These are phyloP conservation scores for Drosophila heteroneura DNA, from an alignment of 2,888 invertebrate species.

Conservation along the genomic window DNA sequence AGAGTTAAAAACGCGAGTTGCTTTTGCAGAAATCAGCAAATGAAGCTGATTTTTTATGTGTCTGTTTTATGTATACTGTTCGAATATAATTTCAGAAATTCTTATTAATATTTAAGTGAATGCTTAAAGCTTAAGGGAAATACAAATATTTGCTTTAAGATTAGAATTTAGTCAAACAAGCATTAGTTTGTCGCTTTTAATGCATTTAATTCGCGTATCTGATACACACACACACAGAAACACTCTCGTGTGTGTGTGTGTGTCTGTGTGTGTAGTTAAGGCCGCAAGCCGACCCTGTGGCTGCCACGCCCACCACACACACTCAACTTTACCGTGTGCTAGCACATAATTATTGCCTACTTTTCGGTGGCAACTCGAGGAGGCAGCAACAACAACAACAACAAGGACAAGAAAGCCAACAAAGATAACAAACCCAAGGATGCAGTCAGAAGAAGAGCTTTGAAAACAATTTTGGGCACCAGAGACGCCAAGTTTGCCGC, in stretches of 20 bases:
- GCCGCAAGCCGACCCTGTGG: not conserved
- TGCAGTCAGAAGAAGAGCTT: constrained; percentile 54
- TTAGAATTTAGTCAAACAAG: not conserved
- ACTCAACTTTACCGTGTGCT: constrained; percentile 8
- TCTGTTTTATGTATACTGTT: not conserved
- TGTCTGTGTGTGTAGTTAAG: constrained; percentile 1
- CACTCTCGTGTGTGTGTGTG: not conserved
- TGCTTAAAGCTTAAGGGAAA: not conserved
- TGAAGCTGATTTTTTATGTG: not conserved
- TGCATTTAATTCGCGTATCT: constrained; percentile 16
- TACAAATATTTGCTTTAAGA: not conserved
- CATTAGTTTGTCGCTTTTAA: not conserved
- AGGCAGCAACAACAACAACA: not conserved
- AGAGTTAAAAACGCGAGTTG: not conserved
- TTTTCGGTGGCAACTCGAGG: constrained; percentile 41
- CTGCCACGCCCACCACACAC: constrained; percentile 15
- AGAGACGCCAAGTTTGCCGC: constrained; percentile 52
- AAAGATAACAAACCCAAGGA: constrained; percentile 22
- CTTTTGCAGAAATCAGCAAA: not conserved
- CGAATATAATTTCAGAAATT: not conserved
- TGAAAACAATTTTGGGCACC: constrained; percentile 65
- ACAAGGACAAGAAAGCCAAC: not conserved
- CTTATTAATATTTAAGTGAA: not conserved
- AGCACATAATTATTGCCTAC: constrained; percentile 75
- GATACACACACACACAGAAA: not conserved